Conservation (phyloP, 1,140 invertebrate genomes). For the Zelostemma sp. region DNA sequence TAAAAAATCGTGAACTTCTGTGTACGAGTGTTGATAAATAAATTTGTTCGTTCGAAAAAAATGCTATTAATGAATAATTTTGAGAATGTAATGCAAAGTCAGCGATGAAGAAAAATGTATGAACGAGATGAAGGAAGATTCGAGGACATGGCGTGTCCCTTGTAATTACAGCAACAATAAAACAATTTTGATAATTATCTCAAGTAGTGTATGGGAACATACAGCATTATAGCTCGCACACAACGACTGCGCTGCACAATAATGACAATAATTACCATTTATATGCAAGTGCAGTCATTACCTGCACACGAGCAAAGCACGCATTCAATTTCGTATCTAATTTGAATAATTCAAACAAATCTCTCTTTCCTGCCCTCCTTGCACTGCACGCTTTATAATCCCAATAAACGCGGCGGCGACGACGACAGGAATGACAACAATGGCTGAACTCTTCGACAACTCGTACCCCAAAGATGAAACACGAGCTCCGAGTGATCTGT, state of each 20-base stretch:
- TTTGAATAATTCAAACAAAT: slow-evolving; percentile 72
- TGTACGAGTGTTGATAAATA: too few relatives aligned
- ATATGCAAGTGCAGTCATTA: slow-evolving; percentile 71
- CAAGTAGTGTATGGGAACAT: slow-evolving; percentile 70
- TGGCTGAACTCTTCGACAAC: too few relatives aligned
- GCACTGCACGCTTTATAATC: slow-evolving; percentile 68
- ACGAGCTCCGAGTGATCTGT: too few relatives aligned
- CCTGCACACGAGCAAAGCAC: slow-evolving; percentile 70
- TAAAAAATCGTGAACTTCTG: too few relatives aligned
- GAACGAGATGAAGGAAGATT: slow-evolving; percentile 31
- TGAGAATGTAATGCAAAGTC: too few relatives aligned
- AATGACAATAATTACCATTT: slow-evolving; percentile 72
- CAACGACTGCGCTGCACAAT: slow-evolving; percentile 66
- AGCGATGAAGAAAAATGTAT: too few relatives aligned
- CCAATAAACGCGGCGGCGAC: slow-evolving; percentile 61
- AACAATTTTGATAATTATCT: slow-evolving; percentile 71
- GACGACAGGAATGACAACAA: slow-evolving; percentile 14
- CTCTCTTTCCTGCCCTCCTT: slow-evolving; percentile 69
- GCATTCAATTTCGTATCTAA: slow-evolving; percentile 71
- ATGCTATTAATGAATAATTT: too few relatives aligned
- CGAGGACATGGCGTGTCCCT: slow-evolving; percentile 59
- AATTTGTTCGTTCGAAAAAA: too few relatives aligned
- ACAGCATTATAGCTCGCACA: slow-evolving; percentile 60
- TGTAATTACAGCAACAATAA: slow-evolving; percentile 71
- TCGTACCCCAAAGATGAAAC: too few relatives aligned